These are phyloP conservation scores for Haemorhous mexicanus DNA, from an alignment of 2,113 vertebrate genomes.

Conservation along the genomic window DNA sequence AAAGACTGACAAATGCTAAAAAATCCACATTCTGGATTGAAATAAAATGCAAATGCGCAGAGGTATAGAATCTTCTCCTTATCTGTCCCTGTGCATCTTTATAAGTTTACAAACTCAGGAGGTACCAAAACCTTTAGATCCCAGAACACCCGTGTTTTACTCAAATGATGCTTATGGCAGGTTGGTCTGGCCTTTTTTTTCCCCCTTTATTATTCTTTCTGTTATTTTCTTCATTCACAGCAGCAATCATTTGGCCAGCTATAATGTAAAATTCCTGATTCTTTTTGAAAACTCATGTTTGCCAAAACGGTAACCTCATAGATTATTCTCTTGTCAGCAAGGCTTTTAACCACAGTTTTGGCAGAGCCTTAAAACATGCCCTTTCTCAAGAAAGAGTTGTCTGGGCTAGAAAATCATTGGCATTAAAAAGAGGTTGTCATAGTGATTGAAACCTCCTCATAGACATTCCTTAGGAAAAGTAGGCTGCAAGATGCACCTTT, in stretches of 20 bases:
- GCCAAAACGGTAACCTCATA: constrained; percentile 64
- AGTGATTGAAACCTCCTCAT: constrained; percentile 70
- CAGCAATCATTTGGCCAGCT: background rate
- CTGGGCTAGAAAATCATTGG: constrained; percentile 68
- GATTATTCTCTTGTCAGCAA: constrained; percentile 61
- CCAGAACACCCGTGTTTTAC: background rate
- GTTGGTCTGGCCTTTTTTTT: background rate
- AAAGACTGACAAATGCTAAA: background rate
- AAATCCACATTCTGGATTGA: background rate
- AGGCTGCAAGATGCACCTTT: constrained; percentile 70
- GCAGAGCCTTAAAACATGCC: constrained; percentile 60
- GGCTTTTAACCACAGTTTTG: constrained; percentile 59
- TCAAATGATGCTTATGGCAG: background rate
- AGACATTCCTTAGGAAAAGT: constrained; percentile 72
- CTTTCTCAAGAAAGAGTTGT: constrained; percentile 69
- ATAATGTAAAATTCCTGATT: constrained; percentile 21
- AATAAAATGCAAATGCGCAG: background rate
- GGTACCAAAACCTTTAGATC: background rate
- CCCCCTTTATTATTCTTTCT: background rate
- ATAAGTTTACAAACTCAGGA: background rate
- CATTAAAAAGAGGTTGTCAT: constrained; percentile 74
- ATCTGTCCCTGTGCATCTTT: background rate
- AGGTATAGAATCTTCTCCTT: background rate
- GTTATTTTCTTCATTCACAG: background rate
- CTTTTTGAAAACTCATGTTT: constrained; percentile 30